phyloP scores from a whole-genome alignment of 2,113 vertebrate species.

The Xiphias gladius region DNA sequence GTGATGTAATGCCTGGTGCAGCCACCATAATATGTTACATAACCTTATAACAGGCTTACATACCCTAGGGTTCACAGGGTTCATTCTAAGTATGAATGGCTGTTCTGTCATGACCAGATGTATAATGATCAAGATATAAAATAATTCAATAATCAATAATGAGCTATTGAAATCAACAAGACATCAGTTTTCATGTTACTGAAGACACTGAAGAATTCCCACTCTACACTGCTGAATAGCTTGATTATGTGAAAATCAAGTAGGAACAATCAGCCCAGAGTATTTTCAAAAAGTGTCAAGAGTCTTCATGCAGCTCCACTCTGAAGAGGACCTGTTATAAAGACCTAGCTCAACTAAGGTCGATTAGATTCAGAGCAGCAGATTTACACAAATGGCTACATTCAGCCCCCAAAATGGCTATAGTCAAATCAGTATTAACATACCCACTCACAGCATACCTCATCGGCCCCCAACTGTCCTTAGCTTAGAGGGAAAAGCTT shows the following conservation, averaged over 20 bases:
- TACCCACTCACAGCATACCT: slow-evolving; percentile 61
- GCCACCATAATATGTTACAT: slow-evolving; percentile 74
- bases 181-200: not conserved
- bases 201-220: not conserved
- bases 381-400: slow-evolving; percentile 54
- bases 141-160: slow-evolving; percentile 28
- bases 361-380: slow-evolving; percentile 30
- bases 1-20: slow-evolving; percentile 73
- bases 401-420: slow-evolving; percentile 52
- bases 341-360: not conserved
- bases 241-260: slow-evolving; percentile 19
- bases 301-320: slow-evolving; percentile 17
- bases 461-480: slow-evolving; percentile 73
- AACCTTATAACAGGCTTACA: slow-evolving; percentile 71
- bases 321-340: slow-evolving; percentile 19
- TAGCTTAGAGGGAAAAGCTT: slow-evolving; percentile 73
- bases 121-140: slow-evolving; percentile 28
- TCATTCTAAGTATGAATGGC: slow-evolving; percentile 60
- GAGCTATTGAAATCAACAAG: slow-evolving; percentile 23
- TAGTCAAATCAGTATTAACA: slow-evolving; percentile 63
- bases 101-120: slow-evolving; percentile 55
- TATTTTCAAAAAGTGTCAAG: slow-evolving; percentile 33
- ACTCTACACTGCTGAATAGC: not conserved
- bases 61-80: slow-evolving; percentile 68
- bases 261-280: not conserved